Percentiles rank a stretch among this genome's conserved stretches.
Evolutionary conservation across 2,888 invertebrate genomes (phyloP).

Genomic region (Heteromyza rotundicornis): DNA sequence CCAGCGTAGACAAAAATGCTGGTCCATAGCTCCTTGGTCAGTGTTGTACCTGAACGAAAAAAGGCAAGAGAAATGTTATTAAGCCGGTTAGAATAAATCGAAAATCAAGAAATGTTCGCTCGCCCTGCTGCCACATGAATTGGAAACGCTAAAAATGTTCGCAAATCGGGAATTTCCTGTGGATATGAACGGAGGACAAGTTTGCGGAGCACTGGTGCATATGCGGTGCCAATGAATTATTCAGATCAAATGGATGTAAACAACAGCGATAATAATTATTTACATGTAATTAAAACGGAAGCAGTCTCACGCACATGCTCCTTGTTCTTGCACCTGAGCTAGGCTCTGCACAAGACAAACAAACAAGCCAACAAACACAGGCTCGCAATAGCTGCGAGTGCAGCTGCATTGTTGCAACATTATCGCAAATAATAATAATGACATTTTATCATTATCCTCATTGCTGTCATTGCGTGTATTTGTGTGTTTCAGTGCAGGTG

Average conservation of each 20-base stretch:
- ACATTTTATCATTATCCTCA: conserved; percentile 39
- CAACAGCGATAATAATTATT: conserved; percentile 7
- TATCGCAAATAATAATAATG: conserved; percentile 29
- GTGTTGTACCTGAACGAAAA: conserved; percentile 57
- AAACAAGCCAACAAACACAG: conserved; percentile 7
- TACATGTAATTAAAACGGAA: conserved; percentile 9
- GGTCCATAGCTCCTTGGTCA: conserved; percentile 69
- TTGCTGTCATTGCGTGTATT: not conserved
- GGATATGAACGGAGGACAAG: too few relatives aligned
- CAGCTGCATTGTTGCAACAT: conserved; percentile 14
- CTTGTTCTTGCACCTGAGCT: too few relatives aligned
- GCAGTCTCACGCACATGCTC: not conserved
- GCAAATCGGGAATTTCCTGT: too few relatives aligned
- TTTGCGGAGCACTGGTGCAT: not conserved
- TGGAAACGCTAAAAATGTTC: too few relatives aligned
- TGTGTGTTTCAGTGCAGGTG: conserved; percentile 12
- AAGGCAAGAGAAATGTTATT: not conserved
- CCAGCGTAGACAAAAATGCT: conserved; percentile 92
- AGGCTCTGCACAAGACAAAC: not conserved
- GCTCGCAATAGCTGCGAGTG: conserved; percentile 10
- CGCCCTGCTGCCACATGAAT: too few relatives aligned
- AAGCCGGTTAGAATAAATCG: too few relatives aligned
- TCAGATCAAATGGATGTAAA: not conserved
- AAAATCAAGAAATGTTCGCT: not conserved
- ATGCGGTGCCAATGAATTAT: not conserved